Evolutionary conservation across 30 jellyfish, hydroid and myxozoan genomes (phyloP).

Genomic region (Sanderia malayensis): DNA sequence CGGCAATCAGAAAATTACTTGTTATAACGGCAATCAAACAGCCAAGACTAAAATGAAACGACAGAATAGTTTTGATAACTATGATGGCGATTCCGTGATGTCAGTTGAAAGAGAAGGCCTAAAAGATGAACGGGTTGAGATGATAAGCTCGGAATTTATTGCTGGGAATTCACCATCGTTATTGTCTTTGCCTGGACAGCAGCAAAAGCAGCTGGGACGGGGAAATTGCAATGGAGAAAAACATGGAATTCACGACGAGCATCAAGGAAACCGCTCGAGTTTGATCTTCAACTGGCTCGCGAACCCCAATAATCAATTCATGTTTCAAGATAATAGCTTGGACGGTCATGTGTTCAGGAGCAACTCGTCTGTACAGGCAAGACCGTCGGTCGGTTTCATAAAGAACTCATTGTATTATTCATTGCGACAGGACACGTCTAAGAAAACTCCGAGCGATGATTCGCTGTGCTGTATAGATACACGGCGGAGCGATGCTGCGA

Average conservation of each 20-base stretch:
- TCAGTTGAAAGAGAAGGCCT: too few relatives aligned
- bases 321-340: constrained; percentile 37
- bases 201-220: too few relatives aligned
- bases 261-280: constrained; percentile 28
- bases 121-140: not conserved
- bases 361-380: constrained; percentile 41
- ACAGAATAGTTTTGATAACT: not conserved
- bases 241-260: not conserved
- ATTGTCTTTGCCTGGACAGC: too few relatives aligned
- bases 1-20: not conserved
- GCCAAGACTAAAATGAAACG: not conserved
- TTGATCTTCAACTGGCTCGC: constrained; percentile 44
- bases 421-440: constrained; percentile 16
- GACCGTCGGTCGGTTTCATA: constrained; percentile 10
- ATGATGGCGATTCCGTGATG: not conserved
- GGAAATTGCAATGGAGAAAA: too few relatives aligned
- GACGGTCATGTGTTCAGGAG: constrained; percentile 58
- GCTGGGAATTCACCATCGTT: too few relatives aligned
- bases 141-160: not conserved
- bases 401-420: constrained; percentile 35
- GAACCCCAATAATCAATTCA: constrained; percentile 42
- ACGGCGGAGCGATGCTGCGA: not conserved
- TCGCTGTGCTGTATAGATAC: not conserved
- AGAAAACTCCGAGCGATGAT: not conserved
- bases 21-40: not conserved